Percentiles rank a stretch among this genome's conserved stretches.
Evolutionary conservation across 1,140 invertebrate species (phyloP).

Genomic region (Lepidurus arcticus): DNA sequence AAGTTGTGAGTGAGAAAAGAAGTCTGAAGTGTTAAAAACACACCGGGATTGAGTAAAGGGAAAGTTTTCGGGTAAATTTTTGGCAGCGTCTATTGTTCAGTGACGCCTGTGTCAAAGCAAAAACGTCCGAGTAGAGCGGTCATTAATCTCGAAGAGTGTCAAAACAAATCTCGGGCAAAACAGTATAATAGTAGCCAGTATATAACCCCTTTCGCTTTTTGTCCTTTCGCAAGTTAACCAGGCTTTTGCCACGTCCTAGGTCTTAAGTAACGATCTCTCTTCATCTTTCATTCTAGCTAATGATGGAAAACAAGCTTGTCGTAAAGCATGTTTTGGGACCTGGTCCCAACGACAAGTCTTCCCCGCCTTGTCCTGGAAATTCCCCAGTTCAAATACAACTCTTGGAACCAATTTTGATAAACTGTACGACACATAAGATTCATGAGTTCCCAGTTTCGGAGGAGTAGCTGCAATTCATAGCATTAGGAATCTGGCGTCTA

Average conservation of each 20-base stretch:
- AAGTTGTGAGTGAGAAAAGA: too few relatives aligned
- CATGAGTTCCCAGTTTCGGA: too few relatives aligned
- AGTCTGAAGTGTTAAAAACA: too few relatives aligned
- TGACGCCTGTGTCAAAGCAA: background rate
- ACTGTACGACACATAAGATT: too few relatives aligned
- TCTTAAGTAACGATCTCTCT: conserved; percentile 5
- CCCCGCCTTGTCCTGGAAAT: background rate
- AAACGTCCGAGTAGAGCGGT: background rate
- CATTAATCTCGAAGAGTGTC: conserved; percentile 19
- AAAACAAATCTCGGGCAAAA: conserved; percentile 15
- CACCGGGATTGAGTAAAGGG: background rate
- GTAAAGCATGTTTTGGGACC: background rate
- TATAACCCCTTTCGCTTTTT: background rate
- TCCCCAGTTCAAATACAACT: too few relatives aligned
- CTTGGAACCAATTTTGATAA: too few relatives aligned
- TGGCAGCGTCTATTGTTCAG: background rate
- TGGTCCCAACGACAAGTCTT: background rate
- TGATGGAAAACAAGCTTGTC: background rate
- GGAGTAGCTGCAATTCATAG: too few relatives aligned
- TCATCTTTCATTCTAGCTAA: conserved; percentile 6
- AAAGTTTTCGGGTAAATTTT: background rate
- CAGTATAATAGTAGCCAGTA: background rate
- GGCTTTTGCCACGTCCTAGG: background rate
- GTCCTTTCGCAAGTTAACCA: background rate
- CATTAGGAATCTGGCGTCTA: too few relatives aligned